Evolutionary conservation across 2,797 vertebrate species (phyloP).

Genomic region (Manis crassicaudata): DNA sequence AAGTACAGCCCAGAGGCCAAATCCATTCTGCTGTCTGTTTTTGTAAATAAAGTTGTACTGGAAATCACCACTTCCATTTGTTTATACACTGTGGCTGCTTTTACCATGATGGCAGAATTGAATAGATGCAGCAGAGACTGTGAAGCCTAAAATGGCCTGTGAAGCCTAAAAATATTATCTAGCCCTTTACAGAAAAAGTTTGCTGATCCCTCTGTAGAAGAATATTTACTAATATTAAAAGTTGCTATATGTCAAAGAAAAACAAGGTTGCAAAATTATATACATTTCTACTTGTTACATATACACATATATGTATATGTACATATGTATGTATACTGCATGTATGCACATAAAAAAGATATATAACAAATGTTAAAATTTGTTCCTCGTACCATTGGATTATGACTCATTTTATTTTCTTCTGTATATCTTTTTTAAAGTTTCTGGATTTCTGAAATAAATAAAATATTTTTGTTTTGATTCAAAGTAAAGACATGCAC

Average conservation of each 20-base stretch:
- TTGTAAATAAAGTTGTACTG: not conserved
- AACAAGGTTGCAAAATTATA: conserved; percentile 35
- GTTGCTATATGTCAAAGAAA: not conserved
- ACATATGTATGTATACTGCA: not conserved
- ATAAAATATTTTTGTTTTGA: not conserved
- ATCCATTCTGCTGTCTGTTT: not conserved
- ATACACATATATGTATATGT: not conserved
- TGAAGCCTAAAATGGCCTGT: not conserved
- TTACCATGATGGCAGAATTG: not conserved
- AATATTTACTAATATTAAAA: conserved; percentile 34
- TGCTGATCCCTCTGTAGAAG: not conserved
- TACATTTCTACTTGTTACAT: not conserved
- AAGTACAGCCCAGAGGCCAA: conserved; percentile 13
- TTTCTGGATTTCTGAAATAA: conserved; percentile 24
- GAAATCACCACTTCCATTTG: not conserved
- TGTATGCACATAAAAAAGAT: not conserved
- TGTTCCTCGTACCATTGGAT: not conserved
- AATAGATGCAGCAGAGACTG: not conserved
- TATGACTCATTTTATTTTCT: conserved; percentile 36
- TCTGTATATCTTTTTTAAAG: not conserved
- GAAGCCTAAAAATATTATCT: conserved; percentile 32
- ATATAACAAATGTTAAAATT: not conserved
- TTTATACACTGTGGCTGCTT: conserved; percentile 6
- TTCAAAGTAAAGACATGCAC: conserved; percentile 31
- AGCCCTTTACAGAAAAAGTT: conserved; percentile 11